These are phyloP conservation scores for Meandrusa payeni DNA, from an alignment of 2,888 invertebrate species.

Conservation along the genomic window DNA sequence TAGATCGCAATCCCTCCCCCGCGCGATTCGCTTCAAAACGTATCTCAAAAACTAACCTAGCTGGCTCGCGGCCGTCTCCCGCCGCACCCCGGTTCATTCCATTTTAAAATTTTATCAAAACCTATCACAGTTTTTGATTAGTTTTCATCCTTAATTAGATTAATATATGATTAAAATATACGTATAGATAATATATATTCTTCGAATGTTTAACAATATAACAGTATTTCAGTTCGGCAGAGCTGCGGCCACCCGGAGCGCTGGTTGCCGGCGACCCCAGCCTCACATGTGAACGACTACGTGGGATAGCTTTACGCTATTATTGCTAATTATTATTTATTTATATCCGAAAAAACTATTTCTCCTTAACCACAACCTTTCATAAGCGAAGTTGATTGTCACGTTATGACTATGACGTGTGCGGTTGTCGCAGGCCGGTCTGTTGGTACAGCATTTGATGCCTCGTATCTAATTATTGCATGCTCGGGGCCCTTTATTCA, in stretches of 20 bases:
- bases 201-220: conserved; percentile 78
- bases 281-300: conserved; percentile 67
- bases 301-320: conserved; percentile 75
- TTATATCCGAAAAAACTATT: conserved; percentile 73
- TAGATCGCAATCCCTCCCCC: conserved; percentile 47
- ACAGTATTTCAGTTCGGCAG: conserved; percentile 74
- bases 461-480: conserved; percentile 63
- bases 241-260: conserved; percentile 41
- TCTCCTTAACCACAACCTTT: conserved; percentile 80
- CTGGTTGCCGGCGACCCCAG: conserved; percentile 19
- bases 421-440: conserved; percentile 46
- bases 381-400: conserved; percentile 80
- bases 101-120: conserved; percentile 80
- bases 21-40: conserved; percentile 49
- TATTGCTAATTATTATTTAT: conserved; percentile 73
- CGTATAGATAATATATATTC: conserved; percentile 77
- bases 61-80: conserved; percentile 31
- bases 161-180: conserved; percentile 80
- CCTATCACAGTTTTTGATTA: conserved; percentile 81
- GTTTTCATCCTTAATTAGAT: conserved; percentile 78
- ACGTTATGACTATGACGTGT: conserved; percentile 75
- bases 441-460: conserved; percentile 58
- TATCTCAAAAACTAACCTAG: conserved; percentile 68
- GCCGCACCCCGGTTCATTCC: conserved; percentile 39
- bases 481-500: conserved; percentile 46